Conservation (phyloP, 2,797 vertebrate genomes). For the Sylvilagus floridanus region DNA sequence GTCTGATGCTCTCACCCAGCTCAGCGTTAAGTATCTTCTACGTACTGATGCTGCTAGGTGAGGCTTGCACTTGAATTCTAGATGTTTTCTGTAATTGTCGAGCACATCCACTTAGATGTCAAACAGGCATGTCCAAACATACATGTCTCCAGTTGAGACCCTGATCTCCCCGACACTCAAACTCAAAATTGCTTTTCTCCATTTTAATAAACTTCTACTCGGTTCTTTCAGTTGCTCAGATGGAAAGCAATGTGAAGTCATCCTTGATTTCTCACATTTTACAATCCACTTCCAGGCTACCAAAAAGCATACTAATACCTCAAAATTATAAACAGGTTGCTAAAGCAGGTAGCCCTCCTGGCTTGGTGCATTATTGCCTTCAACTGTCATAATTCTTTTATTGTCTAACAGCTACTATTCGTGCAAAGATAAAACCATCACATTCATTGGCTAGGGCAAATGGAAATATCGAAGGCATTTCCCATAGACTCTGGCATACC, state of each 20-base stretch:
- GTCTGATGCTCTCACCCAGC: neutral
- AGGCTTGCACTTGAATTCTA: neutral
- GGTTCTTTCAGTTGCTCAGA: neutral
- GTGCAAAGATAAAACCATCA: conserved; percentile 35
- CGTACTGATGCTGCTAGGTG: neutral
- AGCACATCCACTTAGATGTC: neutral
- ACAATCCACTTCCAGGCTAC: neutral
- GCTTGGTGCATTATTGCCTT: neutral
- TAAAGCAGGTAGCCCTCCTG: neutral
- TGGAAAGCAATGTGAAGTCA: neutral
- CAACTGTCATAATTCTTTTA: conserved; percentile 24
- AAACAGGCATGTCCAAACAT: neutral
- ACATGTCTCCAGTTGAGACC: neutral
- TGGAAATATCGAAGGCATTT: neutral
- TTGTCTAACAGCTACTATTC: neutral
- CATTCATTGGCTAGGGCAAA: neutral
- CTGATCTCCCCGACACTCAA: neutral
- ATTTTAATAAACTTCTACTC: neutral
- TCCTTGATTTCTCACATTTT: neutral
- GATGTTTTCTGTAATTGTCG: neutral
- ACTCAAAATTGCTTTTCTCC: neutral
- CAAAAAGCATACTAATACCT: neutral
- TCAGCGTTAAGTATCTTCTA: neutral
- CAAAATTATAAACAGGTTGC: neutral
- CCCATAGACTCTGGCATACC: neutral